phyloP scores from a whole-genome alignment of 1,140 invertebrate species.

The Diorhabda carinulata region DNA sequence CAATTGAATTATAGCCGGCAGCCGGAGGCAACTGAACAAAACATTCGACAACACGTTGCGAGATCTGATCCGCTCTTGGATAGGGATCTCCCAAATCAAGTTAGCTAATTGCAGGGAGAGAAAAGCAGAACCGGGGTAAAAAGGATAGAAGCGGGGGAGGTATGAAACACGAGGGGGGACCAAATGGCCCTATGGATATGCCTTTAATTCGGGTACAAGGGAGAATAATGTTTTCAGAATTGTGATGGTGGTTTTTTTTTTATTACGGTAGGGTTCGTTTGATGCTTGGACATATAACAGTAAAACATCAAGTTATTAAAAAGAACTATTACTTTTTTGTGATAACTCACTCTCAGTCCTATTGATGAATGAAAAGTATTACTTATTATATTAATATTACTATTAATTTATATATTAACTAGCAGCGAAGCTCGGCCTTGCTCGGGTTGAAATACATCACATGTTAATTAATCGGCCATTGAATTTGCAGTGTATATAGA shows the following conservation, averaged over 20 bases:
- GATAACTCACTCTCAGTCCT: too few relatives aligned
- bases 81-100: conserved; percentile 49
- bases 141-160: not conserved
- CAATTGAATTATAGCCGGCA: conserved; percentile 36
- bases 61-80: conserved; percentile 43
- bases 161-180: conserved; percentile 14
- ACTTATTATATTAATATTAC: too few relatives aligned
- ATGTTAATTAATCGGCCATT: too few relatives aligned
- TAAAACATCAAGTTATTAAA: not conserved
- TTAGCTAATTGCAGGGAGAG: conserved; percentile 48
- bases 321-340: too few relatives aligned
- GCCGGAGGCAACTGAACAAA: conserved; percentile 42
- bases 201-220: conserved; percentile 26
- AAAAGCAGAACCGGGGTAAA: not conserved
- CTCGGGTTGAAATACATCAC: too few relatives aligned
- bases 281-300: not conserved
- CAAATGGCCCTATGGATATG: conserved; percentile 29
- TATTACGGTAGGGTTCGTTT: not conserved
- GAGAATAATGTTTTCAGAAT: conserved; percentile 29
- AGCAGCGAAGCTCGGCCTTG: too few relatives aligned
- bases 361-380: too few relatives aligned
- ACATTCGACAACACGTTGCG: conserved; percentile 48
- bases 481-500: too few relatives aligned
- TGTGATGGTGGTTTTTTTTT: conserved; percentile 16
- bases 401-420: too few relatives aligned